These are phyloP conservation scores for Adineta ricciae DNA, from an alignment of 2,888 invertebrate species.

Conservation along the genomic window DNA sequence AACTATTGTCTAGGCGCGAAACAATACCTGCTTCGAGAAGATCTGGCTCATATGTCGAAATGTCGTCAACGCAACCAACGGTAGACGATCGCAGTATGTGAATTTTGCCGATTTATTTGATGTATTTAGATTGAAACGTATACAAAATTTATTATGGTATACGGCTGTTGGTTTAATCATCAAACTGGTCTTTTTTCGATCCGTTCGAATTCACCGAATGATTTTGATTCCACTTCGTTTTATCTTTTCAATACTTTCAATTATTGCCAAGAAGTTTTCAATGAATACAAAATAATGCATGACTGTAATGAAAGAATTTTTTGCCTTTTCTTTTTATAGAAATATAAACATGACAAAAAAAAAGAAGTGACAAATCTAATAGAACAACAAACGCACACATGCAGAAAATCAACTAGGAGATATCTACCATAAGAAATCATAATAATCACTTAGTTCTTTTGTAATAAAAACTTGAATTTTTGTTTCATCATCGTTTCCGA, in stretches of 20 bases:
- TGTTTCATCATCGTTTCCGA: neutral
- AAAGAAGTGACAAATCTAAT: neutral
- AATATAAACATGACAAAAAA: neutral
- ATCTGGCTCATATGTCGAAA: conserved; percentile 26
- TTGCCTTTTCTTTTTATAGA: neutral
- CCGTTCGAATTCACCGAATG: conserved; percentile 9
- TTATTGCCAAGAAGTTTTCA: neutral
- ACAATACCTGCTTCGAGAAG: conserved; percentile 32
- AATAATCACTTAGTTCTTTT: neutral
- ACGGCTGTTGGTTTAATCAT: neutral
- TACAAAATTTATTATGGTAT: conserved; percentile 26
- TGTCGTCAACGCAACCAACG: conserved; percentile 24
- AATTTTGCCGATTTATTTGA: neutral
- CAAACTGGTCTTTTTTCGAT: conserved; percentile 25
- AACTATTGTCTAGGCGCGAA: conserved; percentile 28
- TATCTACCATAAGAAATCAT: neutral
- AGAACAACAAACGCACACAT: neutral
- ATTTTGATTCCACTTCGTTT: neutral
- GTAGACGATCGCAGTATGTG: neutral
- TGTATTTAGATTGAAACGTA: conserved; percentile 24
- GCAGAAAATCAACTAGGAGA: neutral
- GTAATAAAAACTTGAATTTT: neutral
- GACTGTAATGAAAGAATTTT: neutral
- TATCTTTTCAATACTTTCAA: neutral
- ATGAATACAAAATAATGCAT: neutral